These are phyloP conservation scores for Oscheius myriophilus DNA, from an alignment of 2,888 invertebrate genomes.

Conservation along the genomic window DNA sequence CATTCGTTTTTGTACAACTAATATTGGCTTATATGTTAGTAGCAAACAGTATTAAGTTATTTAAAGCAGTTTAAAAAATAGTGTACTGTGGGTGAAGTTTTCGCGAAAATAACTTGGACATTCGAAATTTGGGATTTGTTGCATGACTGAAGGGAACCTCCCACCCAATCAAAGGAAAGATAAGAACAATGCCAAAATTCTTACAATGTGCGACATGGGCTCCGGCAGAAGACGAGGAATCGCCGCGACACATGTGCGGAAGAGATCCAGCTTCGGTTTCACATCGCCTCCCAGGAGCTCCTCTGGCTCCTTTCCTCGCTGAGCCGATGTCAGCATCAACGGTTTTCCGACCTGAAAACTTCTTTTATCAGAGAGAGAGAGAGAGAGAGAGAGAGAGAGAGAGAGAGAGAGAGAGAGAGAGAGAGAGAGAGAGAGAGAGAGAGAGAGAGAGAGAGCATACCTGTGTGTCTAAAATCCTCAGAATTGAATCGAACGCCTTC, in stretches of 20 bases:
- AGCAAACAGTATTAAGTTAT: too few species aligned
- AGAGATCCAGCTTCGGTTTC: conserved; percentile 95
- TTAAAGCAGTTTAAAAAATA: too few species aligned
- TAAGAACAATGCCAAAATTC: not conserved
- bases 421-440: not conserved
- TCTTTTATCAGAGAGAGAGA: not conserved
- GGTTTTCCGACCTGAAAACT: conserved; percentile 88
- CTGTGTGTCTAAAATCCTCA: conserved; percentile 91
- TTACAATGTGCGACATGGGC: conserved; percentile 83
- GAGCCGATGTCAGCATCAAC: conserved; percentile 93
- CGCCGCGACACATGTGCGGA: conserved; percentile 96
- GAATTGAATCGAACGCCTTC: conserved; percentile 92
- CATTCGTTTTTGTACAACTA: too few species aligned
- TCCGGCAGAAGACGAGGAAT: conserved; percentile 96
- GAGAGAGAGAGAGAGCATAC: conserved; percentile 73
- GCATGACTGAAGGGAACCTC: too few species aligned
- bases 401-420: not conserved
- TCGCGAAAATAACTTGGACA: not conserved
- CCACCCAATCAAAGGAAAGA: too few species aligned
- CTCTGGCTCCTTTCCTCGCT: conserved; percentile 82
- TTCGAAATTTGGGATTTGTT: too few species aligned
- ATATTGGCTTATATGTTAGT: too few species aligned
- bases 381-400: not conserved
- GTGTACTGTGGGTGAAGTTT: too few species aligned
- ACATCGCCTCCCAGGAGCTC: conserved; percentile 81